Conservation (phyloP, 1,140 invertebrate species). For the Scaptomyza pallida region DNA sequence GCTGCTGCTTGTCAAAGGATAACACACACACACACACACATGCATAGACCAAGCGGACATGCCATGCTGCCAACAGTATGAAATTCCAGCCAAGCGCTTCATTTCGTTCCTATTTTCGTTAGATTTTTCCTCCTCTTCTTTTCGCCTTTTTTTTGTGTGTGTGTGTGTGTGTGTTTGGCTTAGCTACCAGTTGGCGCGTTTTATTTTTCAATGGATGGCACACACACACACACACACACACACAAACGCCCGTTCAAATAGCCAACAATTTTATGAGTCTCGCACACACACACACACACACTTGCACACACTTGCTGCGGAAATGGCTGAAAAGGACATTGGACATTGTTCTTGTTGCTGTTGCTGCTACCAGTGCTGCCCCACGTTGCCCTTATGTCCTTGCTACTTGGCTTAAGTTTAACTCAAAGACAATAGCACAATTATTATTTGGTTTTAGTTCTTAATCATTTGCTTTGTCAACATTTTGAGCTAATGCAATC, state of each 20-base stretch:
- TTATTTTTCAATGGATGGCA: conserved; percentile 77
- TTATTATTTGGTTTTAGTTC: conserved; percentile 20
- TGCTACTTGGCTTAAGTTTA: background rate
- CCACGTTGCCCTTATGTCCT: background rate
- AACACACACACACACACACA: conserved; percentile 55
- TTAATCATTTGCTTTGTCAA: conserved; percentile 10
- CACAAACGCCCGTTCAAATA: conserved; percentile 76
- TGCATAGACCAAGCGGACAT: conserved; percentile 25
- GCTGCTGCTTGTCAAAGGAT: conserved; percentile 79
- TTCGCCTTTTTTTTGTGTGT: conserved; percentile 31
- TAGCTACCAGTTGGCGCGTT: conserved; percentile 60
- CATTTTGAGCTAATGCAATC: conserved; percentile 26
- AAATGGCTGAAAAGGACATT: conserved; percentile 53
- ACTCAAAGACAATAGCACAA: conserved; percentile 21
- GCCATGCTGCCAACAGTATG: conserved; percentile 69
- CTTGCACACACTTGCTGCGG: conserved; percentile 60
- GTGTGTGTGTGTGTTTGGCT: conserved; percentile 48
- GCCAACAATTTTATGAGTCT: conserved; percentile 81
- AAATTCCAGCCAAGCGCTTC: conserved; percentile 77
- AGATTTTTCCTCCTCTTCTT: background rate
- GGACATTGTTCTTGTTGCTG: conserved; percentile 9
- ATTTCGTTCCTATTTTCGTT: conserved; percentile 66
- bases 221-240: conserved; percentile 73
- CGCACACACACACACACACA: too few relatives aligned
- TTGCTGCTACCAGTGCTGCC: background rate